These are phyloP conservation scores for Liolophura sinensis DNA, from an alignment of 1,140 invertebrate species.

Conservation along the genomic window DNA sequence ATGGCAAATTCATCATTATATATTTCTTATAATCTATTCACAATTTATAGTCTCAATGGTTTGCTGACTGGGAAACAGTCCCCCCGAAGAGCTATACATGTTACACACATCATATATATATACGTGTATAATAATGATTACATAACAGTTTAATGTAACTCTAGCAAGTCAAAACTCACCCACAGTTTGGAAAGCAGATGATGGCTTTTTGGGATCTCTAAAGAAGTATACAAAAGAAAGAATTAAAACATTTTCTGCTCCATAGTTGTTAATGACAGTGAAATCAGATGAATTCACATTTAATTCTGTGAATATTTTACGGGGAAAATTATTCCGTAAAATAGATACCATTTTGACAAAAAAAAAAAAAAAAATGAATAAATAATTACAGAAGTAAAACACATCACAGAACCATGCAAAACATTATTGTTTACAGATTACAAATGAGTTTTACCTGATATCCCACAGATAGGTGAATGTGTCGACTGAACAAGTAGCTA, in stretches of 20 bases:
- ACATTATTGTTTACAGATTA: too few species aligned
- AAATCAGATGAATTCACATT: too few species aligned
- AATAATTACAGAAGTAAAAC: neutral
- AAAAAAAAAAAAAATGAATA: neutral
- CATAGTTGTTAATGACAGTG: neutral
- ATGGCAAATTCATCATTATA: too few species aligned
- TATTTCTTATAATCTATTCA: too few species aligned
- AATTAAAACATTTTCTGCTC: neutral
- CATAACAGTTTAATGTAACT: constrained; percentile 4
- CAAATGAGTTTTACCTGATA: constrained; percentile 62
- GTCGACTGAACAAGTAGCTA: constrained; percentile 92
- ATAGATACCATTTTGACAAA: too few species aligned
- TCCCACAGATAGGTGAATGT: constrained; percentile 95
- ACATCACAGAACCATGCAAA: too few species aligned
- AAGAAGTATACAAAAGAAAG: constrained; percentile 8
- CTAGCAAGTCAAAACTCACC: constrained; percentile 58
- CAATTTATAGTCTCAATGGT: too few species aligned
- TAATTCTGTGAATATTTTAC: too few species aligned
- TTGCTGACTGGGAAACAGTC: too few species aligned
- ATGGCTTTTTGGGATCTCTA: constrained; percentile 79
- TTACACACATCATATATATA: neutral
- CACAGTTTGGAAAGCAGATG: constrained; percentile 78
- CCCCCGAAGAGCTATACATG: too few species aligned
- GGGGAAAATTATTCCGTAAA: too few species aligned
- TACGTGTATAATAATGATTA: neutral